Evolutionary conservation across 1,140 invertebrate species (phyloP).

Genomic region (Hermetia illucens): DNA sequence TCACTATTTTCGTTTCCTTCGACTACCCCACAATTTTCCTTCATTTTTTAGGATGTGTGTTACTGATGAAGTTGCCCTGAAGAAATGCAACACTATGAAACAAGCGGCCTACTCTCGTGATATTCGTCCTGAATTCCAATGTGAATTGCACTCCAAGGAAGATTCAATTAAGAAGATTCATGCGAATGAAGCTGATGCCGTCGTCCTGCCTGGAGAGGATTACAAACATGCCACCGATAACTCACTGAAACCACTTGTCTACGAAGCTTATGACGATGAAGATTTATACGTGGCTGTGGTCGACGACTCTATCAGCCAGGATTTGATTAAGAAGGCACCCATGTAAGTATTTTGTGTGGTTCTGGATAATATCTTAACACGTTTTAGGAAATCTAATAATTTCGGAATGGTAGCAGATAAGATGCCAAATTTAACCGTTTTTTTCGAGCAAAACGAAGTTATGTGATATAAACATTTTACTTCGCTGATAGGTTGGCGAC

Average conservation of each 20-base stretch:
- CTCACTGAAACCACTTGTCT: constrained; percentile 18
- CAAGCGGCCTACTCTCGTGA: constrained; percentile 55
- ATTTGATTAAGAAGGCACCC: constrained; percentile 14
- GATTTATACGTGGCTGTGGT: constrained; percentile 21
- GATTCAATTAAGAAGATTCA: constrained; percentile 52
- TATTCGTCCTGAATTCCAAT: constrained; percentile 53
- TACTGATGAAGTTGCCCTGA: constrained; percentile 38
- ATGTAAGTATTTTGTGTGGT: constrained; percentile 19
- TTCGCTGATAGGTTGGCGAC: too few species aligned
- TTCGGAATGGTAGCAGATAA: too few species aligned
- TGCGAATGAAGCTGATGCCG: constrained; percentile 16
- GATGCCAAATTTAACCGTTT: too few species aligned
- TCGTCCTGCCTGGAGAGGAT: constrained; percentile 5
- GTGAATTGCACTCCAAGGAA: constrained; percentile 37
- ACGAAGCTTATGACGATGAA: constrained; percentile 15
- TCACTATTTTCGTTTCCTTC: background rate
- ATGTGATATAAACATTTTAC: too few species aligned
- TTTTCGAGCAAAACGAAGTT: too few species aligned
- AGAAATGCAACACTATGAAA: constrained; percentile 51
- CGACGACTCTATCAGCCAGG: constrained; percentile 11
- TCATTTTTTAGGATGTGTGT: constrained; percentile 44
- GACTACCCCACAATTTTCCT: constrained; percentile 12
- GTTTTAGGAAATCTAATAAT: too few species aligned
- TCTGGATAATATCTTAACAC: too few species aligned
- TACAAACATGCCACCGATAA: constrained; percentile 14